These are phyloP conservation scores for Sphenodon punctatus DNA, from an alignment of 2,797 vertebrate genomes.

Conservation along the genomic window DNA sequence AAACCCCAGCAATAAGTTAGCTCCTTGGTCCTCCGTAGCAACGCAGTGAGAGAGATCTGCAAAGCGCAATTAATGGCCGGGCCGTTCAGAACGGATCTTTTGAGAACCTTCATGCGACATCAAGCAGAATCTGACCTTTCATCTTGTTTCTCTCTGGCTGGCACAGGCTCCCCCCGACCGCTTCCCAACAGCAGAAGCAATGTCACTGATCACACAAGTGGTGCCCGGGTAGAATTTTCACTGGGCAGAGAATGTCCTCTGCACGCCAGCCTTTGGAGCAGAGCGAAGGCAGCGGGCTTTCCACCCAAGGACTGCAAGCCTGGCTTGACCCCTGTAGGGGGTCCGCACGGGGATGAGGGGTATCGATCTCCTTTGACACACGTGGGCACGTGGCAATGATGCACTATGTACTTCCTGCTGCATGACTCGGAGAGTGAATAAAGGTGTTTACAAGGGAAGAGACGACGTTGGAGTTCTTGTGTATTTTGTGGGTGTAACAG, in stretches of 20 bases:
- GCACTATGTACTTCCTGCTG: conserved; percentile 65
- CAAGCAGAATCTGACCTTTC: neutral
- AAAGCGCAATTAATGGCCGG: neutral
- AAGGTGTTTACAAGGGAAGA: conserved; percentile 59
- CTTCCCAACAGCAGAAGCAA: too few species aligned
- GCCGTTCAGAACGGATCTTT: neutral
- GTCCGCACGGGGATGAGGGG: neutral
- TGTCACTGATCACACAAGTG: neutral
- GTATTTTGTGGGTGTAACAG: too few species aligned
- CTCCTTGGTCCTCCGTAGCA: neutral
- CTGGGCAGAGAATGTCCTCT: too few species aligned
- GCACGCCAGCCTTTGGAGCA: neutral
- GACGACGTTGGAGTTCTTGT: neutral
- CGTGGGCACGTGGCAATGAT: conserved; percentile 8
- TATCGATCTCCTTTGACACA: neutral
- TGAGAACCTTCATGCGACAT: too few species aligned
- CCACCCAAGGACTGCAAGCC: neutral
- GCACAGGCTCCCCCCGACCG: too few species aligned
- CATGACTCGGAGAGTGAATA: conserved; percentile 68
- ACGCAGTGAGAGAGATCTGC: neutral
- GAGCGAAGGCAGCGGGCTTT: neutral
- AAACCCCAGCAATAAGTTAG: neutral
- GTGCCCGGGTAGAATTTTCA: neutral
- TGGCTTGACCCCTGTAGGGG: neutral
- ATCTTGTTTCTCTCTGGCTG: neutral